Conservation (phyloP, 2,113 vertebrate genomes). For the Pachypanchax playfairii region DNA sequence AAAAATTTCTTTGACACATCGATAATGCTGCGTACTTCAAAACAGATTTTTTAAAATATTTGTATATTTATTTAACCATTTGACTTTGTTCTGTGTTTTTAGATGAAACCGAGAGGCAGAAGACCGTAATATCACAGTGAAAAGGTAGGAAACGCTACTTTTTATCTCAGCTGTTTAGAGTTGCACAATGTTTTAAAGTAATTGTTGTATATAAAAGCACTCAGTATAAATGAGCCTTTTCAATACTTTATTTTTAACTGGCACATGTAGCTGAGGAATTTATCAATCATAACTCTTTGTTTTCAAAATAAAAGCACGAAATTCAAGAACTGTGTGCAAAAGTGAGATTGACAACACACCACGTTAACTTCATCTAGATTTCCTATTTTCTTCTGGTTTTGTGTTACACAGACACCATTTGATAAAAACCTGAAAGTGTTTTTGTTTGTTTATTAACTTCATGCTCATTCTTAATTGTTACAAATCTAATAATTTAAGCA, state of each 20-base stretch:
- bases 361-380: not conserved
- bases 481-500: not conserved
- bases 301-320: constrained; percentile 52
- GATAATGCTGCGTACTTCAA: not conserved
- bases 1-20: not conserved
- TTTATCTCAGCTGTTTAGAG: not conserved
- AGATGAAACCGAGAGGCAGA: constrained; percentile 69
- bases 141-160: constrained; percentile 58
- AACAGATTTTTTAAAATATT: not conserved
- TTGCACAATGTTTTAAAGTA: not conserved
- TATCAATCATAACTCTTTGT: not conserved
- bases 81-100: constrained; percentile 45
- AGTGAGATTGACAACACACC: not conserved
- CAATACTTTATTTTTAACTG: not conserved
- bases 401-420: not conserved
- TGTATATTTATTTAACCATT: not conserved
- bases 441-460: not conserved
- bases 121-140: constrained; percentile 49
- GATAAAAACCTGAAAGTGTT: not conserved
- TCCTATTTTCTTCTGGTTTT: not conserved
- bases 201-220: too few species aligned
- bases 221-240: not conserved
- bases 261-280: not conserved
- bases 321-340: not conserved
- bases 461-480: constrained; percentile 8